Percentiles rank a stretch among this genome's conserved stretches.
phyloP scores from a whole-genome alignment of 2,113 vertebrate species.

The Tonatia bakeri region DNA sequence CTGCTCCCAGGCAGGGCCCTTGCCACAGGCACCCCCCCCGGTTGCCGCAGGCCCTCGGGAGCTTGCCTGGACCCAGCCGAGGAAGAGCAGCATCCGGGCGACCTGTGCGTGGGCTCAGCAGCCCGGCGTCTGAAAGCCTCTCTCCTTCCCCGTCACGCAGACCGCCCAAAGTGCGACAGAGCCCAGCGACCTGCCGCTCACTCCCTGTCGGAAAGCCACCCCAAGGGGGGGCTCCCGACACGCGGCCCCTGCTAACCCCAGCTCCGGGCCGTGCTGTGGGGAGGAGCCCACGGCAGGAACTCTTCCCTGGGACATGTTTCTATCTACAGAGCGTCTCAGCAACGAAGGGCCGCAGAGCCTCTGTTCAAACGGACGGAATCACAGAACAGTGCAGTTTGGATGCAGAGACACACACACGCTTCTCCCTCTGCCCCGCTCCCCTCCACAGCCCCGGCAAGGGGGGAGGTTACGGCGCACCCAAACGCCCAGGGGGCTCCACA shows the following conservation, averaged over 20 bases:
- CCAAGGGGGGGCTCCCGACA: too few species aligned
- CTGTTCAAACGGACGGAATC: background rate
- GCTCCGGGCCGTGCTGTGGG: background rate
- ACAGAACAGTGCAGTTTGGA: background rate
- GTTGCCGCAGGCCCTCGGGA: background rate
- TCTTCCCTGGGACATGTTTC: background rate
- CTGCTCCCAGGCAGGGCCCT: fast-evolving
- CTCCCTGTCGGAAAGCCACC: fast-evolving
- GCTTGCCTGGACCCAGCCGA: fast-evolving
- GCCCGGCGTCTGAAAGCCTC: background rate
- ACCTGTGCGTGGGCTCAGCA: too few species aligned
- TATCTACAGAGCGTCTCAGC: background rate
- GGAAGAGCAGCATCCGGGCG: background rate
- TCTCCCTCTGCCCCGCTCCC: background rate
- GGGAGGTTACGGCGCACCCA: background rate
- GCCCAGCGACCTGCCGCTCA: fast-evolving
- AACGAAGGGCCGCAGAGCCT: background rate
- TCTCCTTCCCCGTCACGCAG: background rate
- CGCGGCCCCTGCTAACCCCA: fast-evolving
- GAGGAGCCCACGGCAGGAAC: background rate
- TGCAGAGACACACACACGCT: background rate
- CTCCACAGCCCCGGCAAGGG: background rate
- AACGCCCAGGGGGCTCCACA: background rate
- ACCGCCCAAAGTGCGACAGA: fast-evolving
- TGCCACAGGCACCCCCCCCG: background rate